Conservation (phyloP, 2,888 invertebrate species). For the Barypeithes pellucidus region DNA sequence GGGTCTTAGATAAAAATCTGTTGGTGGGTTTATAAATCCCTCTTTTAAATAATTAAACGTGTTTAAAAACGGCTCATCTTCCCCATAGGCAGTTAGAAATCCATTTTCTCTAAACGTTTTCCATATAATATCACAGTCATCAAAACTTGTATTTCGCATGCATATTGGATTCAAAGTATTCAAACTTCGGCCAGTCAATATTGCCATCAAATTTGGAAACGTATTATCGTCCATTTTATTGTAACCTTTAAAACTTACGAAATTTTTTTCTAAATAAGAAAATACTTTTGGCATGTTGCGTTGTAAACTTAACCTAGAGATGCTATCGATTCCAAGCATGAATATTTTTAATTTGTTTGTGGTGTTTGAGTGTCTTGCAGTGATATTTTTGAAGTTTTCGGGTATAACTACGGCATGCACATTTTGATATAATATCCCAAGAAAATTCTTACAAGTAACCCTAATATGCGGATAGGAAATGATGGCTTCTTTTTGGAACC, state of each 20-base stretch:
- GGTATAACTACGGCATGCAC: slow-evolving; percentile 71
- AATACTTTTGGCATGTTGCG: slow-evolving; percentile 84
- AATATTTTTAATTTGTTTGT: slow-evolving; percentile 63
- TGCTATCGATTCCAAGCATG: slow-evolving; percentile 88
- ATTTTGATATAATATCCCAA: slow-evolving; percentile 69
- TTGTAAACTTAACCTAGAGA: slow-evolving; percentile 84
- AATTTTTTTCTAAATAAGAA: slow-evolving; percentile 73
- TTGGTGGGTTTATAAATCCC: slow-evolving; percentile 82
- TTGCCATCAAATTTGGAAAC: slow-evolving; percentile 90
- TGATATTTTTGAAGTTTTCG: slow-evolving; percentile 19
- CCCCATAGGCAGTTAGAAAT: slow-evolving; percentile 86
- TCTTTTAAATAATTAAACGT: slow-evolving; percentile 84
- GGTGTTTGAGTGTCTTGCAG: neutral
- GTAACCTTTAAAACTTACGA: slow-evolving; percentile 63
- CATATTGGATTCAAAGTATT: slow-evolving; percentile 33
- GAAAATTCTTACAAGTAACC: slow-evolving; percentile 71
- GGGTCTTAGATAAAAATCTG: slow-evolving; percentile 87
- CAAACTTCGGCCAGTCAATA: slow-evolving; percentile 72
- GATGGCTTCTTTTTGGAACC: slow-evolving; percentile 31
- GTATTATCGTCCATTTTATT: slow-evolving; percentile 89
- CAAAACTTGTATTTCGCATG: slow-evolving; percentile 71
- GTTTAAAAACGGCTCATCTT: slow-evolving; percentile 82
- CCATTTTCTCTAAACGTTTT: slow-evolving; percentile 80
- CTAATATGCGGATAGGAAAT: slow-evolving; percentile 29
- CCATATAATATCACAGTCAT: slow-evolving; percentile 86